phyloP scores from a whole-genome alignment of 2,113 vertebrate species.

The Myotis brandtii region DNA sequence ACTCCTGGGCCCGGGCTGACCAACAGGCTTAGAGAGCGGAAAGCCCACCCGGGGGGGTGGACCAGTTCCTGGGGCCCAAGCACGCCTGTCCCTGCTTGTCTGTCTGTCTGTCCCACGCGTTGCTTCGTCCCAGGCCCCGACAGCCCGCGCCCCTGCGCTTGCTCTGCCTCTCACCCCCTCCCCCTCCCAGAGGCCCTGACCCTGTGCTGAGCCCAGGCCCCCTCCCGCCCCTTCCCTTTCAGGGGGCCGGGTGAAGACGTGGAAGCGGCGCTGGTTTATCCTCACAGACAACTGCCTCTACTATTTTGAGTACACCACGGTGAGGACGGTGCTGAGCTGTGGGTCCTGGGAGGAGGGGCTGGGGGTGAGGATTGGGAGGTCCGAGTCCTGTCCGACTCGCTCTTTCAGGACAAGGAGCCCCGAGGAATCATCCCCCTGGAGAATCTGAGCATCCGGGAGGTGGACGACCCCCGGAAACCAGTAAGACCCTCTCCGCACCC shows the following conservation, averaged over 20 bases:
- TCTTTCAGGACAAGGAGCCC: conserved; percentile 85
- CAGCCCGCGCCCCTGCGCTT: background rate
- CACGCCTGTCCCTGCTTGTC: background rate
- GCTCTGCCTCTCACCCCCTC: background rate
- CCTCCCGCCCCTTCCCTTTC: conserved; percentile 81
- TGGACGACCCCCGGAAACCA: conserved; percentile 92
- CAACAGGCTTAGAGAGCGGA: background rate
- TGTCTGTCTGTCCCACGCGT: background rate
- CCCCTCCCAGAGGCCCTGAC: conserved; percentile 14
- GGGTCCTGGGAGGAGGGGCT: background rate
- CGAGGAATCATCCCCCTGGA: conserved; percentile 92
- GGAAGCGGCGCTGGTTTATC: conserved; percentile 97
- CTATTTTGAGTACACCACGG: conserved; percentile 97
- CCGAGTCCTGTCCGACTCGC: background rate
- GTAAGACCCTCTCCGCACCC: conserved; percentile 55
- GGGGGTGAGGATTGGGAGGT: fast-evolving
- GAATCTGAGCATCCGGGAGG: conserved; percentile 96
- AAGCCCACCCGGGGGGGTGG: background rate
- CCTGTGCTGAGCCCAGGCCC: conserved; percentile 76
- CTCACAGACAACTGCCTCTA: conserved; percentile 97
- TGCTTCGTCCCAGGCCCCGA: conserved; percentile 1
- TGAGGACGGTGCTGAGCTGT: conserved; percentile 77
- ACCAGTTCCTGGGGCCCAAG: background rate
- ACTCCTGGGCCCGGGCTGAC: background rate
- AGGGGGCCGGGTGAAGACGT: conserved; percentile 96